Conservation (phyloP, 2,113 vertebrate species). For the Speoplatyrhinus poulsoni region DNA sequence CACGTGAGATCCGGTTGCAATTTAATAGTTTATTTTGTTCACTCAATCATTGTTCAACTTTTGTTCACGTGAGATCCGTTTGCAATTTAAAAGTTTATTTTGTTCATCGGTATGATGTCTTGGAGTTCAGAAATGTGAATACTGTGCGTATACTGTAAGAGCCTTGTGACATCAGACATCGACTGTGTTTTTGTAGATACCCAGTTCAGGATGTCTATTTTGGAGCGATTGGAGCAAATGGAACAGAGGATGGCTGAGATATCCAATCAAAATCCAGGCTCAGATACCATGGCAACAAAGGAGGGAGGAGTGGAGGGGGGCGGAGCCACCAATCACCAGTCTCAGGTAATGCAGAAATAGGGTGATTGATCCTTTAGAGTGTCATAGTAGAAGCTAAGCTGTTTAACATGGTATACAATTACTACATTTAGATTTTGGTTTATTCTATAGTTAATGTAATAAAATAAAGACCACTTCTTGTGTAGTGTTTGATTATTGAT, state of each 20-base stretch:
- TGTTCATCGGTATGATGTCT: too few species aligned
- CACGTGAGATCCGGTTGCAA: too few species aligned
- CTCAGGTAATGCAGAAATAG: slow-evolving; percentile 80
- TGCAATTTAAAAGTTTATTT: too few species aligned
- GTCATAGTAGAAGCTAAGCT: background rate
- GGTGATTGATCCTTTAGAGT: background rate
- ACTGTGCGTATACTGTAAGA: background rate
- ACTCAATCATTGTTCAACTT: too few species aligned
- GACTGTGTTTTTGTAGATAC: slow-evolving; percentile 81
- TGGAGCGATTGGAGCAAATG: slow-evolving; percentile 98
- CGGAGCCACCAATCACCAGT: slow-evolving; percentile 75
- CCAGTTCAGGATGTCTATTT: slow-evolving; percentile 99
- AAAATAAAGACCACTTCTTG: too few species aligned
- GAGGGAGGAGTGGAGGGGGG: slow-evolving; percentile 71
- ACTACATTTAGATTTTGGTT: too few species aligned
- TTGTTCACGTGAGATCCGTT: too few species aligned
- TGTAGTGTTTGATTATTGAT: too few species aligned
- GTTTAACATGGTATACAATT: too few species aligned
- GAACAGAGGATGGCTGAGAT: slow-evolving; percentile 98
- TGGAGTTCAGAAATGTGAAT: too few species aligned
- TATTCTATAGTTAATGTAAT: too few species aligned
- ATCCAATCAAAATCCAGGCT: slow-evolving; percentile 89
- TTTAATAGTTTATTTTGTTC: too few species aligned
- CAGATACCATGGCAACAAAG: slow-evolving; percentile 80
- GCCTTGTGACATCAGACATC: background rate